Evolutionary conservation across 2,888 invertebrate species (phyloP), one percentile per base, ranked within the genome.

Genomic region (Neoscelio sp.): DNA sequence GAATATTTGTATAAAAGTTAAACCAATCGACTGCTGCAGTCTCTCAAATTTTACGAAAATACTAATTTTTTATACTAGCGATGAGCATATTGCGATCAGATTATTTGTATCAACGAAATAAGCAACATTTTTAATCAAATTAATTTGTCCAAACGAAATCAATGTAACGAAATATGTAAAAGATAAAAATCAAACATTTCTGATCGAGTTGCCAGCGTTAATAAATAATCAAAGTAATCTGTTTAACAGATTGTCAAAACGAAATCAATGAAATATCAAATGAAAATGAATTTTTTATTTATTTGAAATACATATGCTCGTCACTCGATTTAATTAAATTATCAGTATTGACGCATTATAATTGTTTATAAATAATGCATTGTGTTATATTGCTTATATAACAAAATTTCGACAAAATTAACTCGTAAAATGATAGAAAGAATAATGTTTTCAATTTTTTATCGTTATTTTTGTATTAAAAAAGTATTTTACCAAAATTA

Each of bases 1-100:
- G 30, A 7, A 42, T 38, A 42, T 50, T 42, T 50, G 28, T 67
- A 50, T 46, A 2, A 48, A 28, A 50, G 4, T 13, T 6, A 18
- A 26, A 13, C 70, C 60, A 78, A 78, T 60, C 42, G 78, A 78
- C 60, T 78, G 73, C 54, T 78, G 78, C 78, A 78, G 78, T 42
- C 78, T 78, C 73, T 78, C 78, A 67, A 44, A 17, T 46, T 48
- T 52, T 10, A 58, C 17, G 17, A 58, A 7, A 46, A 56, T 40
- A 23, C 58, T 56, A 56, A 35, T 65, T 67, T 23, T 54, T 40
- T 58, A n/a, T 38, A 40, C 42, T n/a, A 46, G 17, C 20, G 40
- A 74, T 65, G 56, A 62, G 62, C 60, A 68, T 58, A 58, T 64
- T 64, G 30, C 13, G 28, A 52, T 52, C 33, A 40, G 3, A 20